Percentiles rank a stretch among this genome's conserved stretches.
phyloP scores from a whole-genome alignment of 2,888 invertebrate genomes.

The Troglohyphantes excavatus region DNA sequence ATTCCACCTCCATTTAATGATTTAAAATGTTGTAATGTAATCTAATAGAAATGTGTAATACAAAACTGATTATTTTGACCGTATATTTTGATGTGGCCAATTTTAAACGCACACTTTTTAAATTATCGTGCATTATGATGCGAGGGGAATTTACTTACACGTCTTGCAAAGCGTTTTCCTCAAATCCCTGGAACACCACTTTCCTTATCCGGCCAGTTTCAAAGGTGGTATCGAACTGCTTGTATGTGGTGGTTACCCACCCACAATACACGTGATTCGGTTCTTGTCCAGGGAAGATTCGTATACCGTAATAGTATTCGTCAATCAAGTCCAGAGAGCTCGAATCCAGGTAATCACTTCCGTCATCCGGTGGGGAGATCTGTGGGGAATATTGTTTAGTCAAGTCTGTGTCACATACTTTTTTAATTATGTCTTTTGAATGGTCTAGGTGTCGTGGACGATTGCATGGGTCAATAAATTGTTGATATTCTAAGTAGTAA shows the following conservation, averaged over 20 bases:
- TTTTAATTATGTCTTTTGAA: no score
- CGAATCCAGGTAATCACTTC: conserved; percentile 85
- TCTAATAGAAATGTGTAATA: no score
- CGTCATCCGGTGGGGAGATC: conserved; percentile 62
- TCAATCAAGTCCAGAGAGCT: conserved; percentile 95
- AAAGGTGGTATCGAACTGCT: conserved; percentile 84
- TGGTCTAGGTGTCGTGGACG: no score
- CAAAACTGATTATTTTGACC: no score
- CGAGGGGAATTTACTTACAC: conserved; percentile 80
- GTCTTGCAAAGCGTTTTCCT: conserved; percentile 79
- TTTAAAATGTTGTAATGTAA: no score
- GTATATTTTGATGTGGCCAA: no score
- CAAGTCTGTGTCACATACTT: no score
- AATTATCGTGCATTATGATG: no score
- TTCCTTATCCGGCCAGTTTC: conserved; percentile 93
- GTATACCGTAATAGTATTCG: conserved; percentile 95
- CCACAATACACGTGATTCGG: conserved; percentile 97
- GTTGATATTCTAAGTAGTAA: no score
- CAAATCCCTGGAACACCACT: conserved; percentile 86
- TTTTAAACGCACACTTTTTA: no score
- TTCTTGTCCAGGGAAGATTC: conserved; percentile 96
- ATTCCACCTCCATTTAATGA: no score
- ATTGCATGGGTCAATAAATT: no score
- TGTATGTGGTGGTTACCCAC: conserved; percentile 99
- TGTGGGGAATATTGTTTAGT: background rate